Conservation (phyloP, 2,113 vertebrate species). For the Boleophthalmus pectinirostris region DNA sequence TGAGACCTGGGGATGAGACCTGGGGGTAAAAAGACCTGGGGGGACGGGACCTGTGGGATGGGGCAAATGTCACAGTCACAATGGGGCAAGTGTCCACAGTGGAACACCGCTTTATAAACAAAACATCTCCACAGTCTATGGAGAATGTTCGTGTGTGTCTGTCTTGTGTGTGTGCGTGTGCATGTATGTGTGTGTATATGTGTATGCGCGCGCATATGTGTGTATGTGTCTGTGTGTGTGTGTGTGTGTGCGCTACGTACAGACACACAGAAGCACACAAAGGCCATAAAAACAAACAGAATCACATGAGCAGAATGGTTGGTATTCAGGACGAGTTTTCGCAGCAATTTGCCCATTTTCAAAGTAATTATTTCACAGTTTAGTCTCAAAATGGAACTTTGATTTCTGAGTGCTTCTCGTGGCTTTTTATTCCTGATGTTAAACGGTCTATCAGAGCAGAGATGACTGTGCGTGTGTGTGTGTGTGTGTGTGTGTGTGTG, state of each 20-base stretch:
- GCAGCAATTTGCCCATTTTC: conserved; percentile 33
- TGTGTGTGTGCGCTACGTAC: conserved; percentile 3
- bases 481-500: too few relatives aligned
- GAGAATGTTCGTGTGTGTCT: too few relatives aligned
- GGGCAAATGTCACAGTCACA: too few relatives aligned
- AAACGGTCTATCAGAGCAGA: conserved; percentile 6
- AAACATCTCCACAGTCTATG: too few relatives aligned
- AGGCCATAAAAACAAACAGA: conserved; percentile 55
- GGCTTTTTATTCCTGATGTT: conserved; percentile 1
- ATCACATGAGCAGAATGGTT: conserved; percentile 30
- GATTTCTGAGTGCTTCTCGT: conserved; percentile 5
- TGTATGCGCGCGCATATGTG: too few relatives aligned
- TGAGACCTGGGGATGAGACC: too few relatives aligned
- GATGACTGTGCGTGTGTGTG: not conserved
- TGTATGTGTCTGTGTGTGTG: conserved; percentile 10
- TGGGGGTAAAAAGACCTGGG: too few relatives aligned
- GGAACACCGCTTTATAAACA: too few relatives aligned
- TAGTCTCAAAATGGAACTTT: conserved; percentile 23
- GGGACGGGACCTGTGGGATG: too few relatives aligned
- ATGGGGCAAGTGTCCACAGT: too few relatives aligned
- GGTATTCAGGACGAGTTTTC: conserved; percentile 22
- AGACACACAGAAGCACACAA: conserved; percentile 15
- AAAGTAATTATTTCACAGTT: conserved; percentile 4
- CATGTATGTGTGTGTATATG: too few relatives aligned
- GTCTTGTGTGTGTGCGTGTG: too few relatives aligned